Evolutionary conservation across 2,888 invertebrate species (phyloP), one percentile per base, ranked within the genome.

Genomic region (Andrena flavipes): DNA sequence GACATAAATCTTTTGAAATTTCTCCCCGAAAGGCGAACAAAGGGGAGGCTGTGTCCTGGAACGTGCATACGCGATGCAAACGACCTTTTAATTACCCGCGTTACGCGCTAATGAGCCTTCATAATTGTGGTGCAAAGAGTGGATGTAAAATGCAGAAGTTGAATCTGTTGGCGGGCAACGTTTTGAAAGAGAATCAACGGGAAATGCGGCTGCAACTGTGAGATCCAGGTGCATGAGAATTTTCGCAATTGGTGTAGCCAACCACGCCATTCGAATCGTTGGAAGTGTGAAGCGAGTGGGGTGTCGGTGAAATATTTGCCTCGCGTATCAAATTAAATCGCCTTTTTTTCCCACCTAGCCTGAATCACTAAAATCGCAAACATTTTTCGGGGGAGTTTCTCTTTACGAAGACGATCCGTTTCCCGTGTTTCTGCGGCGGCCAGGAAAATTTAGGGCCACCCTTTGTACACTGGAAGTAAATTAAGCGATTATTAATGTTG

Each of bases 101-200:
- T 69, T 20, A n/a, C 26, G 1, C 2, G 30, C n/a, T 49, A 75
- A 69, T 35, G 68, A 69, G 48, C 48, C 56, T 35, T 30, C 59
- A 16, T 7, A 13, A 4, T 23, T 16, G 35, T 5, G 20, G 4
- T 33, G 33, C 7, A 60, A 68, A 48, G n/a, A 13, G n/a, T 4
- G 20, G 20, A 33, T 69, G 49, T 75, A 68, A 68, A 33, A 69
- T 26, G 60, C 23, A 8, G 20, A 60, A 42, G 20, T 26, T 29
- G 26, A 70, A 60, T n/a, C 59, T 29, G 10, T 42, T 70, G 6
- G 26, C n/a, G n/a, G n/a, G 20, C 2, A 29, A 13, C 20, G n/a
- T 42, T 29, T 42, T 3, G 13, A 20, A n/a, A 4, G 16, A 6
- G n/a, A 35, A n/a, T 54, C 54, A 54, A 8, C 54, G 20, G 13